Percentiles rank a stretch among this genome's conserved stretches.
Evolutionary conservation across 2,797 vertebrate species (phyloP).

Genomic region (Notolepis coatsorum): DNA sequence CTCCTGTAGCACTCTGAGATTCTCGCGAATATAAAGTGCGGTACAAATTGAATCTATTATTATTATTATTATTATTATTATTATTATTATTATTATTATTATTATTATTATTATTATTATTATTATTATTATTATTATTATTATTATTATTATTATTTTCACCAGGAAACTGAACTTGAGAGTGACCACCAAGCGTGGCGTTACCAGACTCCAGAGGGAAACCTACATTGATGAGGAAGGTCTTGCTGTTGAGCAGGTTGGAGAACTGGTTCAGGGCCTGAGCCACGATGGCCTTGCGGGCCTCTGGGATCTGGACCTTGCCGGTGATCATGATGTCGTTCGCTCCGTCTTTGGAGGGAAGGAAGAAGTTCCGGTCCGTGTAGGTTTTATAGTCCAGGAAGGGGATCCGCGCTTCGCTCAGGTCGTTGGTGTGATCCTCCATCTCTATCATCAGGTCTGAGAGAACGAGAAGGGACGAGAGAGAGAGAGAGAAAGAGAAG

Average conservation of each 20-base stretch:
- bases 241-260: conserved; percentile 91
- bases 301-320: conserved; percentile 86
- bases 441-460: conserved; percentile 92
- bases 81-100: too few species aligned
- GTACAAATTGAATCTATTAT: too few species aligned
- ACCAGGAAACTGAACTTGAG: not conserved
- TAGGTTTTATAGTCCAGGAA: conserved; percentile 91
- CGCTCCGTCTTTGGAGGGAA: conserved; percentile 89
- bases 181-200: not conserved
- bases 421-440: conserved; percentile 90
- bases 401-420: conserved; percentile 87
- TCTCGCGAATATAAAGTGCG: too few species aligned
- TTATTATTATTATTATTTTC: not conserved
- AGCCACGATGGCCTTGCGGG: conserved; percentile 79
- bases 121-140: too few species aligned
- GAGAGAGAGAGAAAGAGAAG: not conserved
- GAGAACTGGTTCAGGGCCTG: conserved; percentile 90
- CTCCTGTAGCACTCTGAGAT: too few species aligned
- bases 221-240: conserved; percentile 89
- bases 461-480: too few species aligned
- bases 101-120: too few species aligned
- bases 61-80: too few species aligned
- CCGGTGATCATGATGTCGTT: conserved; percentile 91
- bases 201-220: not conserved
- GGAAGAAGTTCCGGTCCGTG: conserved; percentile 89